A percentile compares a stretch with the other conserved stretches of the same genome.
Evolutionary conservation across 2,113 vertebrate genomes (phyloP).

Genomic region (Eublepharis macularius): DNA sequence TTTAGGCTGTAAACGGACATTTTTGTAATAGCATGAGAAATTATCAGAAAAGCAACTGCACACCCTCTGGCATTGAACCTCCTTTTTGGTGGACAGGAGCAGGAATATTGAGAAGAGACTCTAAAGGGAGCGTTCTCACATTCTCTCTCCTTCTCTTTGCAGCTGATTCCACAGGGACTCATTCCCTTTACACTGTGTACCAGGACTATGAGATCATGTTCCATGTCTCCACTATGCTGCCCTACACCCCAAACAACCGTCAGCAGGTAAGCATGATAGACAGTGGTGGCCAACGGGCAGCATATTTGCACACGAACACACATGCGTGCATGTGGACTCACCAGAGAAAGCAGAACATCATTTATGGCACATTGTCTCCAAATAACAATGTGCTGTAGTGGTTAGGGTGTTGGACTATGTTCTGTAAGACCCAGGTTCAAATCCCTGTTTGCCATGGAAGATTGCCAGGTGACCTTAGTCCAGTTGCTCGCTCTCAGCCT

Average conservation of each 20-base stretch:
- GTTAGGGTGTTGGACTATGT: too few relatives aligned
- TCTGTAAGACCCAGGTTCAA: too few relatives aligned
- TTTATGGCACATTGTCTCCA: too few relatives aligned
- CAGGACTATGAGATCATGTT: constrained; percentile 96
- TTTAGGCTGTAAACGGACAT: not conserved
- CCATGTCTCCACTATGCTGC: constrained; percentile 91
- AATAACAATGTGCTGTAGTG: too few relatives aligned
- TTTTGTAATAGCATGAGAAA: not conserved
- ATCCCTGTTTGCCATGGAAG: too few relatives aligned
- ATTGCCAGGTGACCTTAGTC: too few relatives aligned
- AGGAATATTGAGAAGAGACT: too few relatives aligned
- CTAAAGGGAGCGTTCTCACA: not conserved
- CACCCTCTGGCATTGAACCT: not conserved
- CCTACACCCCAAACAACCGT: constrained; percentile 85
- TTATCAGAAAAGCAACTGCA: not conserved
- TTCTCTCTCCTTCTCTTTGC: not conserved
- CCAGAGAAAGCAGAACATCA: too few relatives aligned
- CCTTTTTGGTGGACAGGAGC: not conserved
- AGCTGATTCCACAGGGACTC: constrained; percentile 84
- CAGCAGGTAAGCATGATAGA: constrained; percentile 73
- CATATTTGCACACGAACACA: too few relatives aligned
- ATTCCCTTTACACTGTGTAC: constrained; percentile 91
- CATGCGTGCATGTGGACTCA: too few relatives aligned
- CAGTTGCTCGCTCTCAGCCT: too few relatives aligned
- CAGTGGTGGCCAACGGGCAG: too few relatives aligned